These are phyloP conservation scores for Camponotus fellah DNA, from an alignment of 2,888 invertebrate genomes.

Conservation along the genomic window DNA sequence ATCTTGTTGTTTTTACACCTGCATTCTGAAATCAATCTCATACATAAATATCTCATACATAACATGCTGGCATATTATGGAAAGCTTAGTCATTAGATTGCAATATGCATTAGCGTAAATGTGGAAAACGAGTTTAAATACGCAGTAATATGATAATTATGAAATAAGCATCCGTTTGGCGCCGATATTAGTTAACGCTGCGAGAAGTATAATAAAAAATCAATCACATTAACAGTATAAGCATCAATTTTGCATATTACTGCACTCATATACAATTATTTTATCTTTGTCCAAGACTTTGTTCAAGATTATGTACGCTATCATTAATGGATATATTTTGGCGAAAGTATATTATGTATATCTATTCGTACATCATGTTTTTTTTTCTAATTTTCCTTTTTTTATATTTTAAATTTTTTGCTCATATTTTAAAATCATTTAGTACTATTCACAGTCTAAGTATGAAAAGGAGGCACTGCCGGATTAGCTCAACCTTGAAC, in stretches of 20 bases:
- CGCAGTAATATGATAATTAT: conserved; percentile 46
- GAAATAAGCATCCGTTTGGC: conserved; percentile 6
- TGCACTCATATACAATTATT: neutral
- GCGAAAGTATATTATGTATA: neutral
- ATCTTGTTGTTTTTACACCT: conserved; percentile 20
- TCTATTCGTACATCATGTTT: neutral
- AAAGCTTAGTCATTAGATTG: conserved; percentile 39
- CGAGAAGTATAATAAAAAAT: conserved; percentile 23
- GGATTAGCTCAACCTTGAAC: conserved; percentile 64
- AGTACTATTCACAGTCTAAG: conserved; percentile 5
- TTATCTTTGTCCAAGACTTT: neutral
- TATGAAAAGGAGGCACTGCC: conserved; percentile 28
- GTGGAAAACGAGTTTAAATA: conserved; percentile 12
- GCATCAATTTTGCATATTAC: neutral
- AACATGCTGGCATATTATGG: neutral
- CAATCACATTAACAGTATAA: conserved; percentile 12
- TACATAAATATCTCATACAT: conserved; percentile 39
- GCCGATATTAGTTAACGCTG: conserved; percentile 7
- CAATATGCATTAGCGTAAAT: neutral
- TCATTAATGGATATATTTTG: conserved; percentile 2
- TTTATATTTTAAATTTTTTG: neutral
- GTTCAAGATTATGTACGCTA: neutral
- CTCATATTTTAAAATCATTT: conserved; percentile 1
- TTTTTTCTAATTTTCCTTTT: conserved; percentile 27
- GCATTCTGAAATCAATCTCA: conserved; percentile 37